Conservation (phyloP, 2,888 invertebrate genomes). For the Athalia cordata region DNA sequence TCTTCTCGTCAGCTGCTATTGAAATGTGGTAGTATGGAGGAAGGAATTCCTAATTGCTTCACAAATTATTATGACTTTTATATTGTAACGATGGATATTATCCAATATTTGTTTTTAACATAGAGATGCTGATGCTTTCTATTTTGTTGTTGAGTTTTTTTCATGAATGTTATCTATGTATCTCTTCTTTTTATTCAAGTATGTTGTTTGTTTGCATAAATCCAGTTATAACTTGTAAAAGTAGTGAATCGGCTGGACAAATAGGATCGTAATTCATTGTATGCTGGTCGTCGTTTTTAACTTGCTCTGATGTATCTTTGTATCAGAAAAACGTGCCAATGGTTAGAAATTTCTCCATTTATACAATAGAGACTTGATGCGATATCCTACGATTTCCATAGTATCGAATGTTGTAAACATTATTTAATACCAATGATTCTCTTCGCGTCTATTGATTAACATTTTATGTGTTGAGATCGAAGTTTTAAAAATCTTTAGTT, state of each 20-base stretch:
- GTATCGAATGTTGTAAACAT: no score
- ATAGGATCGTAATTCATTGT: conserved; percentile 14
- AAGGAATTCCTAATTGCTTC: no score
- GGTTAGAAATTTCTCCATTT: background rate
- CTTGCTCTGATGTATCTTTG: background rate
- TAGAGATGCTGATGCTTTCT: background rate
- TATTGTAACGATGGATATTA: no score
- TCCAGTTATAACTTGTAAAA: conserved; percentile 22
- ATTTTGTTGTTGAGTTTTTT: background rate
- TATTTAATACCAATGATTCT: background rate
- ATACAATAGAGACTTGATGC: no score
- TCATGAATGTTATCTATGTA: background rate
- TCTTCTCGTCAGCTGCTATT: no score
- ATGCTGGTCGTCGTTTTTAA: background rate
- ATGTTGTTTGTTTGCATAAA: conserved; percentile 4
- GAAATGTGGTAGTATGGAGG: no score
- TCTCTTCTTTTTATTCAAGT: background rate
- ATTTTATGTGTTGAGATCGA: background rate
- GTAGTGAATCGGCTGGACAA: background rate
- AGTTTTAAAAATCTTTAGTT: background rate
- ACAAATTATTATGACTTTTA: no score
- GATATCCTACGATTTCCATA: no score
- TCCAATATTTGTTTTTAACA: no score
- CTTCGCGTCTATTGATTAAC: background rate
- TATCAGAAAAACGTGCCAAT: background rate